Evolutionary conservation across 2,888 invertebrate species (phyloP).

Genomic region (Notocelia uddmanniana): DNA sequence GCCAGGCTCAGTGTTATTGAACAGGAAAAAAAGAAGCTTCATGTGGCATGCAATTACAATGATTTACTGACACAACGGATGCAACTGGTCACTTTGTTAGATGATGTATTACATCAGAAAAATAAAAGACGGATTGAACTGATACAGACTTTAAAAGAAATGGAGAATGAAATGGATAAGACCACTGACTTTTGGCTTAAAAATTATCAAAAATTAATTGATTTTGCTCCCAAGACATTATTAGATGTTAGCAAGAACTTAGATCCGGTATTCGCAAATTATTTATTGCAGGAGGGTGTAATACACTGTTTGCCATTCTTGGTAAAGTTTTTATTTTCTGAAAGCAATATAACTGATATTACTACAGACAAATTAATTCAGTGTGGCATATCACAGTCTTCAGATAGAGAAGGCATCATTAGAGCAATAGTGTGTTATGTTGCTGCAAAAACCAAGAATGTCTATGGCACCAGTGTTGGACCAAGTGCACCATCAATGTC

Average conservation of each 20-base stretch:
- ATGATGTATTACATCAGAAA: conserved; percentile 89
- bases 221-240: conserved; percentile 89
- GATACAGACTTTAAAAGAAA: conserved; percentile 88
- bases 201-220: conserved; percentile 93
- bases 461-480: conserved; percentile 55
- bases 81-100: conserved; percentile 88
- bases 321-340: conserved; percentile 85
- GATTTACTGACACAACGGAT: conserved; percentile 89
- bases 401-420: conserved; percentile 87
- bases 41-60: conserved; percentile 89
- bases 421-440: conserved; percentile 87
- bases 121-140: conserved; percentile 88
- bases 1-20: conserved; percentile 90
- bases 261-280: conserved; percentile 89
- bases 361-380: conserved; percentile 84
- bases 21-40: conserved; percentile 89
- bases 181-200: conserved; percentile 89
- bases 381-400: conserved; percentile 84
- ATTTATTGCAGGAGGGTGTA: conserved; percentile 89
- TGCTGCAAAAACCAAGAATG: conserved; percentile 67
- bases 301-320: conserved; percentile 92
- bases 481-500: conserved; percentile 64
- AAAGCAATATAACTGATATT: conserved; percentile 81
- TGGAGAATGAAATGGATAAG: conserved; percentile 87
- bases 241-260: conserved; percentile 87